Conservation (phyloP, 2,113 vertebrate species). For the human (Homo sapiens) region DNA sequence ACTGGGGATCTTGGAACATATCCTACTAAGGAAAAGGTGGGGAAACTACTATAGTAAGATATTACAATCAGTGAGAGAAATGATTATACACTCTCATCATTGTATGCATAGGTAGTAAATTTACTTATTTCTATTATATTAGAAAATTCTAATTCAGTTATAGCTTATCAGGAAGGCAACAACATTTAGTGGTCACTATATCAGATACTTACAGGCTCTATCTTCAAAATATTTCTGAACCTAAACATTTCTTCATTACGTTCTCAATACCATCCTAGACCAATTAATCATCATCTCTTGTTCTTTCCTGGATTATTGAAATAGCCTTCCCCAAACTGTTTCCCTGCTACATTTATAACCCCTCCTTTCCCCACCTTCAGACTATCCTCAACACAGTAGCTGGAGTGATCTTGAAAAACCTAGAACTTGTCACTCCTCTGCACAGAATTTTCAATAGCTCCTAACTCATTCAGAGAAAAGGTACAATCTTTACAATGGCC, state of each 20-base stretch:
- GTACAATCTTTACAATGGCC: background rate
- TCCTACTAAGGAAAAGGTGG: too few species aligned
- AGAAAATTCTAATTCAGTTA: conserved; percentile 38
- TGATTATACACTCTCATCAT: background rate
- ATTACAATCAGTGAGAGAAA: background rate
- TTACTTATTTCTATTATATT: conserved; percentile 4
- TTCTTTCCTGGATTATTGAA: background rate
- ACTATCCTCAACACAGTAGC: background rate
- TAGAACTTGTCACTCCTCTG: background rate
- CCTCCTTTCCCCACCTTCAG: background rate
- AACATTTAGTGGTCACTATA: background rate
- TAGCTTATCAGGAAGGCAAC: conserved; percentile 5
- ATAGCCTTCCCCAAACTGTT: background rate
- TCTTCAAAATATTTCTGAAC: conserved; percentile 40
- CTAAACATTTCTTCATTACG: background rate
- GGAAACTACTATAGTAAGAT: background rate
- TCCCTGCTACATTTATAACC: background rate
- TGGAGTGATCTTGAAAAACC: background rate
- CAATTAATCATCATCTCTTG: background rate
- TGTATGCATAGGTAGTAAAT: background rate
- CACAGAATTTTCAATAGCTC: background rate
- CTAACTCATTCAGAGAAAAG: background rate
- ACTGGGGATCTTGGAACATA: too few species aligned
- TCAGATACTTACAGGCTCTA: background rate
- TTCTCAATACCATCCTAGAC: background rate